Base-by-base conservation (phyloP, 2,888 invertebrate species). In the Druceiella hillmani region DNA sequence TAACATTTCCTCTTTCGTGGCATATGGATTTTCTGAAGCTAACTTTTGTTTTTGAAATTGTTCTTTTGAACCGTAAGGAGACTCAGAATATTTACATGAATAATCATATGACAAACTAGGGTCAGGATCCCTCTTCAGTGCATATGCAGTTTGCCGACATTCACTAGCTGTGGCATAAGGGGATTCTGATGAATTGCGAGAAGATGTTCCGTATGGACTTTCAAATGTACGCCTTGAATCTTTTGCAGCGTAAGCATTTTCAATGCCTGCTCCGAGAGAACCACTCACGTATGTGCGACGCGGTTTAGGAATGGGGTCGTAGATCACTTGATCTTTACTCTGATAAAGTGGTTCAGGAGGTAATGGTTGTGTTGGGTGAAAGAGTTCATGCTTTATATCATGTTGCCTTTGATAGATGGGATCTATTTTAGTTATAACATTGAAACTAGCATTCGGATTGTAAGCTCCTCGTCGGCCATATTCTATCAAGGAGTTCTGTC, bases 341-440 rank as follows among this genome's bases (percentile, higher is more conserved):
- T 71, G 70, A 66, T 70, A 70, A 50, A 64, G 49, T 37, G 70
- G 70, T 58, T 71, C 71, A 54, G 66, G 68, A 65, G 69, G 70
- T 68, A 69, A 58, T 28, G 69, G 66, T 59, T 69, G 70, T 32
- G 67, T 62, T 32, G 71, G 71, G 46, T 66, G 65, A 55, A 71
- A 71, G 12, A 68, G 67, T 61, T 72, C 71, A 40, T 71, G 70
- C 54, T 66, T 68, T 38, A 56, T 59, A 56, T 70, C 69, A 45
- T 67, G 66, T 40, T 65, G 66, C 62, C 71, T 67, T 68, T 72
- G 72, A 67, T 72, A 73, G 52, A 72, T 66, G 28, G 72, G 72
- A 52, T 73, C 72, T 61, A 73, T 73, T 63, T 70, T 70, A 57
- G 72, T 72, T 51, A 73, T 72, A 66, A 73, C 62, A 55, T 73